Conservation (phyloP, 2,888 invertebrate genomes). For the Drymonia ruficornis region DNA sequence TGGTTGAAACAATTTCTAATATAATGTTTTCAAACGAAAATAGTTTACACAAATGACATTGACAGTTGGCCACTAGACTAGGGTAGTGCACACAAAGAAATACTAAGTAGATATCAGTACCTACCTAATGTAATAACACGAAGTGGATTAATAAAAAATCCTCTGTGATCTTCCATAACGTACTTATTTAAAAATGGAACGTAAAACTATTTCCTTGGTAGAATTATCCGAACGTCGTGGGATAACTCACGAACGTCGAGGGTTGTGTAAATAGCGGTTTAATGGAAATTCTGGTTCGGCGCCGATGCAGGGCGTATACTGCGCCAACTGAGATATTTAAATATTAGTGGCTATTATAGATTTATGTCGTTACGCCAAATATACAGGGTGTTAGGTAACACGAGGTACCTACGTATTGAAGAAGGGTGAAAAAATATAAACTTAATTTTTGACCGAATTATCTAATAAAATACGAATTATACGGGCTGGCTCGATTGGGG, state of each 20-base stretch:
- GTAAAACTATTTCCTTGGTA: conserved; percentile 63
- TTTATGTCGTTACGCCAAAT: neutral
- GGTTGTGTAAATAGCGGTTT: conserved; percentile 73
- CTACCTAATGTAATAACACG: neutral
- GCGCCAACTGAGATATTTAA: conserved; percentile 7
- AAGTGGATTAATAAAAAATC: neutral
- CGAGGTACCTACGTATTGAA: too few species aligned
- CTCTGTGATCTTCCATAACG: neutral
- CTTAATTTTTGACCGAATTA: too few species aligned
- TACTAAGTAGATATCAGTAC: too few species aligned
- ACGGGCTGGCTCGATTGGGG: too few species aligned
- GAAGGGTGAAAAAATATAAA: too few species aligned
- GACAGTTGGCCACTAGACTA: too few species aligned
- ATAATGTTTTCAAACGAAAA: too few species aligned
- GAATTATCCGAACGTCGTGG: conserved; percentile 59
- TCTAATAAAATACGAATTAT: too few species aligned
- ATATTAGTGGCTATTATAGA: conserved; percentile 4
- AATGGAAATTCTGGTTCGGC: conserved; percentile 71
- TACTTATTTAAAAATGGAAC: conserved; percentile 40
- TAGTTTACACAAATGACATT: too few species aligned
- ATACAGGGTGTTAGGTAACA: too few species aligned
- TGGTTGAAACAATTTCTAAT: too few species aligned
- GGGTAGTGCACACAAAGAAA: too few species aligned
- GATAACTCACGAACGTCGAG: conserved; percentile 60
- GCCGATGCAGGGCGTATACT: conserved; percentile 40